Evolutionary conservation across 2,888 invertebrate species (phyloP).

Genomic region (Nomada lathburiana): DNA sequence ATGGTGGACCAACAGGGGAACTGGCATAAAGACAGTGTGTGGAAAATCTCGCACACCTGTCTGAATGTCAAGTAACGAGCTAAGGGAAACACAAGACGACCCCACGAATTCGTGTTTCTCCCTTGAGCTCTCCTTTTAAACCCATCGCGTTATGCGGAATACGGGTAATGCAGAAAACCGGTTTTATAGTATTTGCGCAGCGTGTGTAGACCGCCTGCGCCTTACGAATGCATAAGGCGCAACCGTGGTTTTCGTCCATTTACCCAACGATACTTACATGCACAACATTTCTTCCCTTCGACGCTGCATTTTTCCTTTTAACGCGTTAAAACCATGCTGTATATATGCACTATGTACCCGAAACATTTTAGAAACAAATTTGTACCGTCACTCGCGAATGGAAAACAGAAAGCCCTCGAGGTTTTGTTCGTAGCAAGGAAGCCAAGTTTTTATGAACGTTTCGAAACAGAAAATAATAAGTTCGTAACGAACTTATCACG

Average conservation of each 20-base stretch:
- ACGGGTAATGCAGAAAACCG: constrained; percentile 65
- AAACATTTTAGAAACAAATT: constrained; percentile 2
- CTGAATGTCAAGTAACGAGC: constrained; percentile 80
- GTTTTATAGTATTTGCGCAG: constrained; percentile 62
- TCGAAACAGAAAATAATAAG: background rate
- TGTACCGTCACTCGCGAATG: background rate
- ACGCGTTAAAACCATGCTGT: background rate
- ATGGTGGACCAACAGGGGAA: constrained; percentile 25
- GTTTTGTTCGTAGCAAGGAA: background rate
- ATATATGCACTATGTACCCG: background rate
- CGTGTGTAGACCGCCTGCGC: constrained; percentile 38
- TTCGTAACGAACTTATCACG: background rate
- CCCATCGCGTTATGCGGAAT: constrained; percentile 47
- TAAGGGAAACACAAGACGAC: constrained; percentile 75
- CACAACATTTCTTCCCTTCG: constrained; percentile 12
- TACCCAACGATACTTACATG: constrained; percentile 5
- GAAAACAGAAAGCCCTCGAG: background rate
- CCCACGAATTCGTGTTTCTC: constrained; percentile 75
- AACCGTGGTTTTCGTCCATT: constrained; percentile 19
- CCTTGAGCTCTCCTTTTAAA: constrained; percentile 64
- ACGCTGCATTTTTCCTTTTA: constrained; percentile 9
- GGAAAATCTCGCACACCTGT: constrained; percentile 73
- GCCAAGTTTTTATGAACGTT: background rate
- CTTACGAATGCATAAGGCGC: constrained; percentile 48
- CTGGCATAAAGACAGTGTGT: background rate